Percentiles rank a stretch among this genome's conserved stretches.
phyloP scores from a whole-genome alignment of 2,113 vertebrate species.

The Pseudopipra pipra region DNA sequence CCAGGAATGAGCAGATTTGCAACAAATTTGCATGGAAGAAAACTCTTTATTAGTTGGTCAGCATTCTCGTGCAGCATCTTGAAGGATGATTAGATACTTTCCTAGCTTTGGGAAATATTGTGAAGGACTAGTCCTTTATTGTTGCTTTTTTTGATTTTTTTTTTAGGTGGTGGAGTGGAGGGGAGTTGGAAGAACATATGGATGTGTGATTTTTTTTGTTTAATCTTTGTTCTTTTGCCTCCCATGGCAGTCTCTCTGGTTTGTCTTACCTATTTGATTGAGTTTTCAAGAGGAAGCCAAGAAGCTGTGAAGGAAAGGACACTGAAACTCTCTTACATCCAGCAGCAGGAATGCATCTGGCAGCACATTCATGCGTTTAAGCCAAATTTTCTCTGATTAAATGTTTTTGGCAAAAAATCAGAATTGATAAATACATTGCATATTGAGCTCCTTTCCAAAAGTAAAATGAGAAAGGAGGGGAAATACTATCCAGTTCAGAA shows the following conservation, averaged over 20 bases:
- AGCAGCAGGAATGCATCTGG: neutral
- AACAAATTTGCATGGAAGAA: neutral
- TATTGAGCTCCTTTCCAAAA: neutral
- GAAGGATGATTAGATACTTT: neutral
- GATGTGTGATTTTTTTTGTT: neutral
- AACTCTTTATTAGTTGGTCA: neutral
- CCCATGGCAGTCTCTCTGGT: neutral
- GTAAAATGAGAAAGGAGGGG: neutral
- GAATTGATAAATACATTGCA: neutral
- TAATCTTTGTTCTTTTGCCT: neutral
- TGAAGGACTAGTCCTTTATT: neutral
- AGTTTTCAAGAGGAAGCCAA: neutral
- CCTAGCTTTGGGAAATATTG: neutral
- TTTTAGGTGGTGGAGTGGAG: neutral
- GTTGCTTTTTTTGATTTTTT: neutral
- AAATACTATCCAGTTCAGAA: neutral
- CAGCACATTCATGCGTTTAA: neutral
- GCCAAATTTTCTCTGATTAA: neutral
- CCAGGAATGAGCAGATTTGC: neutral
- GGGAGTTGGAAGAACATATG: neutral
- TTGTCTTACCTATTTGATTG: neutral
- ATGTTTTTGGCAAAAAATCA: neutral
- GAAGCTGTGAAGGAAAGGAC: neutral
- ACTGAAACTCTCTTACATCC: neutral
- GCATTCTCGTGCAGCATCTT: neutral